phyloP scores from a whole-genome alignment of 1,140 invertebrate genomes.

The Sweltsa coloradensis region DNA sequence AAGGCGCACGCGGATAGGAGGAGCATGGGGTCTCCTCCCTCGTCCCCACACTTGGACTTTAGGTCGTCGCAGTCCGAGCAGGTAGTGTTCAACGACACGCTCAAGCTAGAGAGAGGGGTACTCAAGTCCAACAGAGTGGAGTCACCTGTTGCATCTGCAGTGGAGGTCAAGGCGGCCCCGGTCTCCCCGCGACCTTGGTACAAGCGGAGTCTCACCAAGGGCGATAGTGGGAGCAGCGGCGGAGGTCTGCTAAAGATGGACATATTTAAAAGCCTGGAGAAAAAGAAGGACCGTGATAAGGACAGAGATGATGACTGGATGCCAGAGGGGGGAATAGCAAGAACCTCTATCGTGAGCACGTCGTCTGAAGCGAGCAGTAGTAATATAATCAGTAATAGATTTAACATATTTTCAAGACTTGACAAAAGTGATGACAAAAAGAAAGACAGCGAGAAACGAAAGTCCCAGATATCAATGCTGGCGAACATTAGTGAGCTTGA shows the following conservation, averaged over 20 bases:
- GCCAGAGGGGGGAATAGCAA: slow-evolving; percentile 21
- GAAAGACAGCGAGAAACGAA: slow-evolving; percentile 36
- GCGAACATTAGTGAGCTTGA: slow-evolving; percentile 70
- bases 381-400: slow-evolving; percentile 22
- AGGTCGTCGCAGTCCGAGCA: slow-evolving; percentile 2
- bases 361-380: slow-evolving; percentile 15
- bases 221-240: slow-evolving; percentile 21
- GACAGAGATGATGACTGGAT: slow-evolving; percentile 21
- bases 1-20: slow-evolving; percentile 16
- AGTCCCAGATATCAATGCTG: slow-evolving; percentile 48
- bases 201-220: slow-evolving; percentile 33
- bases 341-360: slow-evolving; percentile 7
- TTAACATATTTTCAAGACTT: slow-evolving; percentile 18
- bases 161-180: slow-evolving; percentile 15
- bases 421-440: slow-evolving; percentile 23
- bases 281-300: slow-evolving; percentile 18
- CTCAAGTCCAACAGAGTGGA: slow-evolving; percentile 25
- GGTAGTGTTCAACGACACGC: slow-evolving; percentile 30
- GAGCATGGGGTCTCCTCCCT: slow-evolving; percentile 7
- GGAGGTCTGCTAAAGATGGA: slow-evolving; percentile 10
- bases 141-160: neutral
- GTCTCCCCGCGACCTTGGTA: slow-evolving; percentile 50
- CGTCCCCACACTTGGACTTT: slow-evolving; percentile 1
- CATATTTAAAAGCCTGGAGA: slow-evolving; percentile 11
- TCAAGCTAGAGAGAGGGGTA: slow-evolving; percentile 34